Base-by-base conservation (phyloP, 1,140 invertebrate species). In the Globodera ellingtonae region DNA sequence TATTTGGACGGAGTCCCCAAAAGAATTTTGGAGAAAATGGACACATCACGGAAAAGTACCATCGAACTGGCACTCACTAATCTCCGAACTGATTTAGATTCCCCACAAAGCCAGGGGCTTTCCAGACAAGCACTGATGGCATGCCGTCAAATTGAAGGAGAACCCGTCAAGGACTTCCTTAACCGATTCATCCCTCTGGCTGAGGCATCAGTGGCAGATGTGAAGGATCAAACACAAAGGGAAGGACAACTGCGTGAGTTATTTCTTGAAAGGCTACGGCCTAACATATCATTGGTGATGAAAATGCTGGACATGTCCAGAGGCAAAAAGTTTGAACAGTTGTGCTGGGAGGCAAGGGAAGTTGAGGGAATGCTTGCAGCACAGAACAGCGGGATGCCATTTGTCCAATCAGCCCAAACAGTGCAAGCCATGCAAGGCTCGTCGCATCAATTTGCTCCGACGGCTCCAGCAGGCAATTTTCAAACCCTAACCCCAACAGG, bases 141-240 rank as follows among this genome's bases (percentile, higher is more conserved):
- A 48, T 73, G 72, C 59, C 6, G 44, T 9, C 72, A 73, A 48
- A 24, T 21, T 8, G 71, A 72, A 7, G 52, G n/a, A 0, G 71
- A 72, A 44, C n/a, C n/a, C 5, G 71, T 72, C 6, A 73, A 73
- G 8, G 46, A 73, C 10, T 73, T 73, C 24, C 13, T 73, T 0
- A 10, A 21, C 21, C 8, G 72, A 3, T 73, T 73, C 72, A 73
- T 50, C 24, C 72, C 72, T 47, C 44, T 73, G 8, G 72, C 72
- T 1, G n/a, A 44, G 13, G 72, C 46, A 50, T 21, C 72, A 18
- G 72, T 59, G 10, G 72, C 44, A 5, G 72, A 48, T 13, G 13
- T 73, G 0, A 21, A 9, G 4, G 72, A 59, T 0, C 8, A 24
- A 9, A 3, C 1, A 1, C 35, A 46, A 24, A 24, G 10, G 24